Conservation (phyloP, 2,797 vertebrate genomes). For the Pogoniulus pusillus region DNA sequence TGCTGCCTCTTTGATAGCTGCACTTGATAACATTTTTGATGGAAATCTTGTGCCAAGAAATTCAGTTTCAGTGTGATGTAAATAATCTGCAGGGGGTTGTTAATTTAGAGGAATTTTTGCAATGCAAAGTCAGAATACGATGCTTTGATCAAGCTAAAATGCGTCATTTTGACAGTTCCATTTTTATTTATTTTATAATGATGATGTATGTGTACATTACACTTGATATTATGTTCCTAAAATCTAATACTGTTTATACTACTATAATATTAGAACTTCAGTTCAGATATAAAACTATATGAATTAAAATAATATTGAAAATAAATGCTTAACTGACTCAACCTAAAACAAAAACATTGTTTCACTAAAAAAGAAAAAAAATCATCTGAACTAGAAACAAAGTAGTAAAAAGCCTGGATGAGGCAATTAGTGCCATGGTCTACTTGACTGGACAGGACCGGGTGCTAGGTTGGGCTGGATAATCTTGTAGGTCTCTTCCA, state of each 20-base stretch:
- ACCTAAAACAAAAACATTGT: not conserved
- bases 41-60: conserved; percentile 10
- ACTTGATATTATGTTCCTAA: conserved; percentile 21
- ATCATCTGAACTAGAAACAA: not conserved
- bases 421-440: too few species aligned
- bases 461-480: too few species aligned
- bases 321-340: not conserved
- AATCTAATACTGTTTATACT: not conserved
- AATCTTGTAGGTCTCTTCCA: too few species aligned
- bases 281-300: not conserved
- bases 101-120: conserved; percentile 5
- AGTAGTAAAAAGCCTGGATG: too few species aligned
- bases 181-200: conserved; percentile 42
- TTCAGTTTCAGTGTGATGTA: not conserved
- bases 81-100: not conserved
- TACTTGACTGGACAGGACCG: too few species aligned
- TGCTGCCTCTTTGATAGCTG: not conserved
- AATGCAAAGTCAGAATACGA: not conserved
- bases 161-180: conserved; percentile 29
- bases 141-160: conserved; percentile 18
- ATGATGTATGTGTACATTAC: conserved; percentile 27
- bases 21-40: conserved; percentile 10
- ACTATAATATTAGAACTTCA: not conserved
- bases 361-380: not conserved
- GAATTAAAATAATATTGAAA: not conserved